Evolutionary conservation across 2,797 vertebrate species (phyloP).

Genomic region (Monodelphis domestica): DNA sequence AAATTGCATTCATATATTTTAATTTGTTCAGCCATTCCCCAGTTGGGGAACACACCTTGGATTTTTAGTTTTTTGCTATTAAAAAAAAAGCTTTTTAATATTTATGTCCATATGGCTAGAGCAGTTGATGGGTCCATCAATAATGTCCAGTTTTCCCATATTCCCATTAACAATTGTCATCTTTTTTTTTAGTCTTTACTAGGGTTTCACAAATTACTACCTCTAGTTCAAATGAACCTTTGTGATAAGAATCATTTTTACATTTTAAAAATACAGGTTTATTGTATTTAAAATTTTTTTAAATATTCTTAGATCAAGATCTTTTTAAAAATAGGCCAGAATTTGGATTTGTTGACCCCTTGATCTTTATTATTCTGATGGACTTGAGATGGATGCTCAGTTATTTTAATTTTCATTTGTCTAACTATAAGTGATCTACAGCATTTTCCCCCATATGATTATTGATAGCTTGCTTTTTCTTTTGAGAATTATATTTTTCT

Average conservation of each 20-base stretch:
- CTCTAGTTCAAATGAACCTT: background rate
- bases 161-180: background rate
- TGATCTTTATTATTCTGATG: background rate
- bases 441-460: background rate
- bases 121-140: background rate
- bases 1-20: background rate
- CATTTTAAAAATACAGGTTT: background rate
- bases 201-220: background rate
- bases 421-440: background rate
- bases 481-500: background rate
- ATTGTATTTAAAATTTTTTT: background rate
- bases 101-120: too few species aligned
- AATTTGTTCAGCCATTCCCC: background rate
- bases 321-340: background rate
- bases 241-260: background rate
- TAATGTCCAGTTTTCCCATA: background rate
- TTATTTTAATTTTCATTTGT: background rate
- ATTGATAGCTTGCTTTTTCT: background rate
- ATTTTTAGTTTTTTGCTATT: too few species aligned
- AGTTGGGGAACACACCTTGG: too few species aligned
- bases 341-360: background rate
- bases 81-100: too few species aligned
- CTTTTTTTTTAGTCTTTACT: background rate
- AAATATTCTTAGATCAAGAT: background rate
- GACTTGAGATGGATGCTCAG: background rate